Percentiles rank a stretch among this genome's conserved stretches.
Conservation (phyloP, 2,113 vertebrate species). For the Eleginops maclovinus region DNA sequence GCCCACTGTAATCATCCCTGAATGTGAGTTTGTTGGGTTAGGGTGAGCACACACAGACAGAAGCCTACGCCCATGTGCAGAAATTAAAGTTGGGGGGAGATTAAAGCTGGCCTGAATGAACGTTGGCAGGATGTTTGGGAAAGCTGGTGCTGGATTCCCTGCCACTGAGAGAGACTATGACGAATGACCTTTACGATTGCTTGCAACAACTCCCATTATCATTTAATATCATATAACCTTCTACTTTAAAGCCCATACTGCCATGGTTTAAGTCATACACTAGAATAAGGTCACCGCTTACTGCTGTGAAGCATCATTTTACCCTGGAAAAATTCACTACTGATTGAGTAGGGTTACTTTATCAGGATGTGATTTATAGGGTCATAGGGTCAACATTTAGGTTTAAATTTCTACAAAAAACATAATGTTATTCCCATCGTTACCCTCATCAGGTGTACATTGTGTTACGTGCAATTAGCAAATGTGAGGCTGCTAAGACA, state of each 20-base stretch:
- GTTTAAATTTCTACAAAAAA: no score
- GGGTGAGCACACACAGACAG: slow-evolving; percentile 40
- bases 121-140: slow-evolving; percentile 67
- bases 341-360: no score
- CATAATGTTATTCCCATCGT: no score
- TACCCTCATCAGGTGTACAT: no score
- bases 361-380: no score
- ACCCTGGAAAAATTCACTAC: no score
- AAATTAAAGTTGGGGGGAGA: slow-evolving; percentile 55
- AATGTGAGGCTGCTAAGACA: no score
- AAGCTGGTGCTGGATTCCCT: slow-evolving; percentile 23
- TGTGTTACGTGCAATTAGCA: no score
- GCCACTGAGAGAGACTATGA: slow-evolving; percentile 15
- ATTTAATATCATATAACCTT: slow-evolving; percentile 31
- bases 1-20: slow-evolving; percentile 60
- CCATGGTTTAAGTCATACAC: slow-evolving; percentile 27
- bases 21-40: slow-evolving; percentile 63
- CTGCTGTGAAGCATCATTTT: no score
- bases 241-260: slow-evolving; percentile 18
- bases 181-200: slow-evolving; percentile 14
- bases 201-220: slow-evolving; percentile 38
- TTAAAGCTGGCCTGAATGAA: slow-evolving; percentile 43
- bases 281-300: no score
- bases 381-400: no score
- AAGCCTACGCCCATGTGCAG: slow-evolving; percentile 53